phyloP scores from a whole-genome alignment of 2,113 vertebrate species.

The Promerops cafer region DNA sequence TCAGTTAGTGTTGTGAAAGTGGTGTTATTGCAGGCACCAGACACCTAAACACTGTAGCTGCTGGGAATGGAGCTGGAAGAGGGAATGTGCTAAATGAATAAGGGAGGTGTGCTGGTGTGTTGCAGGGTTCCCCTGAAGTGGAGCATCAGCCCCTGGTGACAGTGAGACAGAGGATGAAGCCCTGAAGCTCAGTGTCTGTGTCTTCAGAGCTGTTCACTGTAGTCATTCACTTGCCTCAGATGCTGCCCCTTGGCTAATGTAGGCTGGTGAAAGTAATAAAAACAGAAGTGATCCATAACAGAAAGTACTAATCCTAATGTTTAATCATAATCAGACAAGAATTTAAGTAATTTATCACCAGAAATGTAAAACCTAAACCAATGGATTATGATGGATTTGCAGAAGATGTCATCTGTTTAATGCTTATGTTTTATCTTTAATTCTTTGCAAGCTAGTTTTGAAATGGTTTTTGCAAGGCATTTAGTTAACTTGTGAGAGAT shows the following conservation, averaged over 20 bases:
- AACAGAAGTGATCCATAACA: background rate
- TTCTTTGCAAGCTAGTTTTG: slow-evolving; percentile 40
- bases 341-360: background rate
- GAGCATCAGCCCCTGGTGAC: background rate
- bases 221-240: background rate
- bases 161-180: background rate
- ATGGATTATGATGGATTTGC: background rate
- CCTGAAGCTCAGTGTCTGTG: background rate
- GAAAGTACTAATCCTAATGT: background rate
- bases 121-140: background rate
- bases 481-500: slow-evolving; percentile 34
- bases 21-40: background rate
- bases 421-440: background rate
- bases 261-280: background rate
- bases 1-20: background rate
- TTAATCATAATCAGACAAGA: background rate
- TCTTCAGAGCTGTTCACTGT: background rate
- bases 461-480: slow-evolving; percentile 45
- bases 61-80: background rate
- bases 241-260: background rate
- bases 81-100: background rate
- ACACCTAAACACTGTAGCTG: background rate
- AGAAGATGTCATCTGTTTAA: slow-evolving; percentile 1
- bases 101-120: accelerated
- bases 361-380: background rate